Evolutionary conservation across 2,888 invertebrate species (phyloP).

Genomic region (Orthosia gothica): DNA sequence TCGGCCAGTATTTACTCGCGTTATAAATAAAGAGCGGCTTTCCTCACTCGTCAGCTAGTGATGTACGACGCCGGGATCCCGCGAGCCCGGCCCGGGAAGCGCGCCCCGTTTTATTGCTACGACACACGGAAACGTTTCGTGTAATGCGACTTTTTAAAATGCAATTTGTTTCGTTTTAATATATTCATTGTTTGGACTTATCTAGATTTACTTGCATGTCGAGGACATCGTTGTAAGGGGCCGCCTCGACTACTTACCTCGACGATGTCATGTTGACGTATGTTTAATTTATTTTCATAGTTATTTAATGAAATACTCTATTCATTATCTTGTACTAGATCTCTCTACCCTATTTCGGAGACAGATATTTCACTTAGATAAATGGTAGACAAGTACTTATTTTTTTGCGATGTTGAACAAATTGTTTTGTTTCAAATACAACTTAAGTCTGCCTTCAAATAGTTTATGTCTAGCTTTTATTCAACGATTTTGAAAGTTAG

Average conservation of each 20-base stretch:
- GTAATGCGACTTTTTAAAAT: constrained; percentile 68
- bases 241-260: constrained; percentile 26
- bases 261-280: constrained; percentile 22
- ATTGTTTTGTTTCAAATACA: constrained; percentile 11
- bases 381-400: not conserved
- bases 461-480: not conserved
- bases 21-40: constrained; percentile 64
- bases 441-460: not conserved
- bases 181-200: constrained; percentile 68
- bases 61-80: constrained; percentile 58
- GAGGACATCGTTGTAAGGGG: constrained; percentile 55
- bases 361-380: constrained; percentile 10
- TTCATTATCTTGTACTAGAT: constrained; percentile 11
- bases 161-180: constrained; percentile 69
- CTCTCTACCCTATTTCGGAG: constrained; percentile 9
- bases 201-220: constrained; percentile 63
- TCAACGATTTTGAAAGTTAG: not conserved
- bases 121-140: constrained; percentile 69
- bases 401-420: not conserved
- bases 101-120: constrained; percentile 64
- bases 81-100: constrained; percentile 56
- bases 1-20: constrained; percentile 51
- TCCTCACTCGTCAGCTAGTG: constrained; percentile 68
- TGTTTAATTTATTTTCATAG: constrained; percentile 38
- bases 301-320: constrained; percentile 11